A percentile compares a stretch with the other conserved stretches of the same genome.
Evolutionary conservation across 1,140 invertebrate genomes (phyloP).

Genomic region (Euura saliciscinereae): DNA sequence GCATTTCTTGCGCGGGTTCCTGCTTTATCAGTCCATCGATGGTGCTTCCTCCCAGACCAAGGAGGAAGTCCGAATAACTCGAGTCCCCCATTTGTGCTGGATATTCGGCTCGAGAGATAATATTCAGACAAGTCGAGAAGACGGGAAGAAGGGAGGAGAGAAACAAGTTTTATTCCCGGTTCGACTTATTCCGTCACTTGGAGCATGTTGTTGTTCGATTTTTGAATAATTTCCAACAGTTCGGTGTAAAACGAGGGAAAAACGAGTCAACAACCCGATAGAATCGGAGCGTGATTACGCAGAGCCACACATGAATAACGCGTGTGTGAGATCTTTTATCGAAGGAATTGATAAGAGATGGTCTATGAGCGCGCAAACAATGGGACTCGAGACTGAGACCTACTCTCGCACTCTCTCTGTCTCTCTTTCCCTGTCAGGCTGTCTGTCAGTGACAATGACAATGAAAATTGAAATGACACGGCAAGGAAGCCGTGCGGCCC

Average conservation of each 20-base stretch:
- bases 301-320: no score
- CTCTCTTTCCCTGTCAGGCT: neutral
- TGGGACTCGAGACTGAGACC: neutral
- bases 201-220: no score
- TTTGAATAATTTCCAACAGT: no score
- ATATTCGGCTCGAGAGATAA: neutral
- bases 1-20: constrained; percentile 45
- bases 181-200: neutral
- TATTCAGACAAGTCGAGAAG: constrained; percentile 4
- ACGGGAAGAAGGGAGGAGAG: neutral
- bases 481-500: neutral
- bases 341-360: neutral
- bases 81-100: constrained; percentile 31
- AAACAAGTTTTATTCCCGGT: neutral
- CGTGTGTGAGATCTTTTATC: neutral
- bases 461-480: neutral
- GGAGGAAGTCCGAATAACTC: constrained; percentile 37
- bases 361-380: neutral
- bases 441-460: neutral
- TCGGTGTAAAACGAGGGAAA: no score
- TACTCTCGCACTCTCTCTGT: no score
- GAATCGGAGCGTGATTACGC: no score
- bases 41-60: constrained; percentile 32
- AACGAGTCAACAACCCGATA: no score
- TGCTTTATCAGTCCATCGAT: constrained; percentile 48